Evolutionary conservation across 2,888 invertebrate species (phyloP).

Genomic region (Clivina fossor): DNA sequence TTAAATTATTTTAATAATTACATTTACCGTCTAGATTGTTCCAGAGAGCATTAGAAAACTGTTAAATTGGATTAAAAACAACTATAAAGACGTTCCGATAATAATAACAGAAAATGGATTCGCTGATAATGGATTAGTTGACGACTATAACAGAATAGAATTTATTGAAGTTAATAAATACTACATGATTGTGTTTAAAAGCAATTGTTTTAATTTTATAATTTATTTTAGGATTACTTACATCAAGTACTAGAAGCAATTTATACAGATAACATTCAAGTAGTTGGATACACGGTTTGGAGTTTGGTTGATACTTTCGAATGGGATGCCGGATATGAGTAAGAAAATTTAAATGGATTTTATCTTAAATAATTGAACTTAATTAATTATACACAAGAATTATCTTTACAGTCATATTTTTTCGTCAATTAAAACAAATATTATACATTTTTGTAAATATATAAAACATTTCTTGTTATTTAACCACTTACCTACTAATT

Average conservation of each 20-base stretch:
- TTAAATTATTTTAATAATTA: slow-evolving; percentile 16
- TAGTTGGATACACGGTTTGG: slow-evolving; percentile 62
- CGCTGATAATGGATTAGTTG: slow-evolving; percentile 53
- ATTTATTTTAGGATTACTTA: slow-evolving; percentile 41
- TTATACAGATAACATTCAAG: slow-evolving; percentile 52
- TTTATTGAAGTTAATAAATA: too few relatives aligned
- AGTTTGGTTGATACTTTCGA: slow-evolving; percentile 66
- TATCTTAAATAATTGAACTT: background rate
- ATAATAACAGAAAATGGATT: slow-evolving; percentile 62
- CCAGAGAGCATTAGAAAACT: slow-evolving; percentile 62
- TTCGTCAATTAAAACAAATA: too few relatives aligned
- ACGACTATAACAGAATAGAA: slow-evolving; percentile 56
- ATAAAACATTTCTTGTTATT: too few relatives aligned
- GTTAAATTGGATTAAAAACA: slow-evolving; percentile 53
- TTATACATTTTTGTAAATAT: too few relatives aligned
- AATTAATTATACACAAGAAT: too few relatives aligned
- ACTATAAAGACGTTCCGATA: slow-evolving; percentile 56
- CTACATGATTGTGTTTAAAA: too few relatives aligned
- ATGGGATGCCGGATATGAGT: slow-evolving; percentile 59
- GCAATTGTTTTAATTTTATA: too few relatives aligned
- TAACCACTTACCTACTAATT: too few relatives aligned
- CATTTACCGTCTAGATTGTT: slow-evolving; percentile 52
- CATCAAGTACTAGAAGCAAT: slow-evolving; percentile 42
- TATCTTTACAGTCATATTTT: too few relatives aligned
- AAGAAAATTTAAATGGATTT: slow-evolving; percentile 40